phyloP scores from a whole-genome alignment of 1,140 invertebrate genomes.

The Zaprionus gabonicus region DNA sequence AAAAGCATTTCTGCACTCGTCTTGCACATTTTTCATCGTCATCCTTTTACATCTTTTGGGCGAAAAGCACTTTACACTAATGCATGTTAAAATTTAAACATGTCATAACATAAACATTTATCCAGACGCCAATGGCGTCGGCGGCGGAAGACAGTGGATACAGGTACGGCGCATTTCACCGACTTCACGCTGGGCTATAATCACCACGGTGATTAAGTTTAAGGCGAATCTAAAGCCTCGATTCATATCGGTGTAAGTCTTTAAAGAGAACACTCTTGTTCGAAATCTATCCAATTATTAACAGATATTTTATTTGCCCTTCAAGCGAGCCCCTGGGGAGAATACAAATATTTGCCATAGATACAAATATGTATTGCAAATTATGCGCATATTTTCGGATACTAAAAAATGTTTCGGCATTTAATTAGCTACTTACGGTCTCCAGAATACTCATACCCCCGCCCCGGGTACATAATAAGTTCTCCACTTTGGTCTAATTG shows the following conservation, averaged over 20 bases:
- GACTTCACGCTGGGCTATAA: neutral
- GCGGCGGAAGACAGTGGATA: neutral
- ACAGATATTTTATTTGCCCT: neutral
- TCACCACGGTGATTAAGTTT: neutral
- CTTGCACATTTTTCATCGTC: conserved; percentile 64
- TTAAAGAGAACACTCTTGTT: neutral
- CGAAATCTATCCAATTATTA: neutral
- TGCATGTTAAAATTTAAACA: conserved; percentile 82
- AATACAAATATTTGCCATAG: neutral
- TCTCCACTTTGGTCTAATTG: conserved; percentile 61
- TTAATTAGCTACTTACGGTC: conserved; percentile 49
- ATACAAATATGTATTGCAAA: conserved; percentile 11
- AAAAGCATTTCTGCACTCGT: conserved; percentile 77
- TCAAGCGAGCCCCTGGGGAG: neutral
- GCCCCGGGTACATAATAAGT: conserved; percentile 18
- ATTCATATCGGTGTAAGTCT: neutral
- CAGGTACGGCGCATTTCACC: conserved; percentile 2
- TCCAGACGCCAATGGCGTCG: conserved; percentile 51
- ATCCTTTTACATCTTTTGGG: conserved; percentile 62
- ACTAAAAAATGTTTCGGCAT: conserved; percentile 39
- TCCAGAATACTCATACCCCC: neutral
- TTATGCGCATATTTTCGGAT: conserved; percentile 28
- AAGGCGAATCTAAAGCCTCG: neutral
- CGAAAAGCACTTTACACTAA: conserved; percentile 80
- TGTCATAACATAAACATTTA: conserved; percentile 83